These are phyloP conservation scores for Anorthoa munda DNA, from an alignment of 2,888 invertebrate genomes.

Conservation along the genomic window DNA sequence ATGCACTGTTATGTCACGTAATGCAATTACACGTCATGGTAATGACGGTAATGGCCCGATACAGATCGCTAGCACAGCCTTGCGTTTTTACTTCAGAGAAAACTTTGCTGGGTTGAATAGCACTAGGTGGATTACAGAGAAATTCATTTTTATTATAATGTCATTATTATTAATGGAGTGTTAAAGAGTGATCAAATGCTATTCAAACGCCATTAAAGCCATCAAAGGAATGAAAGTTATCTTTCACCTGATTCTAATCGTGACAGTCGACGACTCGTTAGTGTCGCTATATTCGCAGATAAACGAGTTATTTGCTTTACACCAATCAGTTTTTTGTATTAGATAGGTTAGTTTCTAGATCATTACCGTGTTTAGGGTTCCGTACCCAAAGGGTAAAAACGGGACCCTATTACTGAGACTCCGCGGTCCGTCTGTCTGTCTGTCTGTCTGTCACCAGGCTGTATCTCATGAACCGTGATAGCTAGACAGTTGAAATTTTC, in stretches of 20 bases:
- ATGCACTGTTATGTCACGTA: constrained; percentile 79
- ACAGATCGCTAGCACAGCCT: constrained; percentile 54
- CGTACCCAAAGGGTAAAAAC: too few species aligned
- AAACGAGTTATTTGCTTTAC: constrained; percentile 62
- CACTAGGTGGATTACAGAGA: constrained; percentile 41
- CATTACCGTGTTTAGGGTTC: constrained; percentile 53
- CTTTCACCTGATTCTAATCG: constrained; percentile 71
- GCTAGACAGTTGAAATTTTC: too few species aligned
- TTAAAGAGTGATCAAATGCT: constrained; percentile 67
- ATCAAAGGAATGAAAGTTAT: constrained; percentile 74
- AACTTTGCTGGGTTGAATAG: constrained; percentile 47
- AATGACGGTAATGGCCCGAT: constrained; percentile 68
- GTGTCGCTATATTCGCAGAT: constrained; percentile 57
- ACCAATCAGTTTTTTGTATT: constrained; percentile 61
- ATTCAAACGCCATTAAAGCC: constrained; percentile 68
- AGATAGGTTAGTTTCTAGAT: constrained; percentile 63
- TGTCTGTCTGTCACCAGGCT: too few species aligned
- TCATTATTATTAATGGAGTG: constrained; percentile 63
- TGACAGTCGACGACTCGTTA: constrained; percentile 66
- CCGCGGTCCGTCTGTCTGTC: too few species aligned
- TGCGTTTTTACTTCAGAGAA: constrained; percentile 62
- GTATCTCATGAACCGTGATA: too few species aligned
- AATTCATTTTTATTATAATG: constrained; percentile 61
- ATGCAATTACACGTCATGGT: constrained; percentile 76
- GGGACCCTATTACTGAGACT: too few species aligned